Evolutionary conservation across 2,888 invertebrate genomes (phyloP).

Genomic region (Mamestra brassicae): DNA sequence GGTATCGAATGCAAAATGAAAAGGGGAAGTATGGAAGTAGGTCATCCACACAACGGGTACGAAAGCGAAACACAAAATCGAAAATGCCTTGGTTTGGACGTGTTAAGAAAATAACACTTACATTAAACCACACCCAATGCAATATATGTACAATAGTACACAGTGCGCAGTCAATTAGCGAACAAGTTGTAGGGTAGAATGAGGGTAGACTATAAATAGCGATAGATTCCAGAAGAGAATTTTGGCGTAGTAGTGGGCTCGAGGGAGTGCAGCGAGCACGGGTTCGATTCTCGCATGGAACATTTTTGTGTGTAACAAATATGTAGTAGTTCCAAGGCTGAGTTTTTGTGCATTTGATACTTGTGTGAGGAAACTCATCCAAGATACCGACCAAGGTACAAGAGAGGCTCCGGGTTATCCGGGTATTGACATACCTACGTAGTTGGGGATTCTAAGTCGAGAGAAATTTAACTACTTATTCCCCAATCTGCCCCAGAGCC

Average conservation of each 20-base stretch:
- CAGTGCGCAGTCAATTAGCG: background rate
- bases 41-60: background rate
- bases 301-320: background rate
- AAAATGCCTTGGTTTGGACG: background rate
- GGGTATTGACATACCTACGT: background rate
- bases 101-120: background rate
- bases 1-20: background rate
- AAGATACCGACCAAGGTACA: background rate
- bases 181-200: background rate
- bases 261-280: background rate
- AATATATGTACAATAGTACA: background rate
- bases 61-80: slow-evolving; percentile 2
- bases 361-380: background rate
- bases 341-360: background rate
- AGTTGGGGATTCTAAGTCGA: background rate
- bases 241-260: background rate
- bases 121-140: background rate
- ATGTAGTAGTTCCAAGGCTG: background rate
- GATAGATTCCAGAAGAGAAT: background rate
- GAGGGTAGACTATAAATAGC: too few species aligned
- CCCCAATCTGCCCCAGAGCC: background rate
- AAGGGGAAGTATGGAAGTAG: background rate
- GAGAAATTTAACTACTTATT: background rate
- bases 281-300: slow-evolving; percentile 16
- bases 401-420: background rate